Percentiles rank a stretch among this genome's conserved stretches.
These are phyloP conservation scores for Oasisia sp. DNA, from an alignment of 2,888 invertebrate species.

Conservation along the genomic window DNA sequence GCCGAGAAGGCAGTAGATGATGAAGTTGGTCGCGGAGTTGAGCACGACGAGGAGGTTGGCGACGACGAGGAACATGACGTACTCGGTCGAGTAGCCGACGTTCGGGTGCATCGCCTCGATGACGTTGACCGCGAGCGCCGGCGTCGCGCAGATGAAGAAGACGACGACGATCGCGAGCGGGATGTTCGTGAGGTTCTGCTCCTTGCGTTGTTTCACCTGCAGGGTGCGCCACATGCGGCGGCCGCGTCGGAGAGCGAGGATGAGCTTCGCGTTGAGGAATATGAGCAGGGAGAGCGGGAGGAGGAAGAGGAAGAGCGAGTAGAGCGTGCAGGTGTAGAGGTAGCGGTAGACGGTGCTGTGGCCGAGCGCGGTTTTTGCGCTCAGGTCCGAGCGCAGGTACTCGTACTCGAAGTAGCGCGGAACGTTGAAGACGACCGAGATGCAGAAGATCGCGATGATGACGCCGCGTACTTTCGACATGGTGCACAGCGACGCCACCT, in stretches of 20 bases:
- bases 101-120: slow-evolving; percentile 36
- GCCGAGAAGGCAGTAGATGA: slow-evolving; percentile 47
- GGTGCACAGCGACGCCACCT: slow-evolving; percentile 41
- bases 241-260: slow-evolving; percentile 42
- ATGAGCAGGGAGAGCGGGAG: slow-evolving; percentile 43
- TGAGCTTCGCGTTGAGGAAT: slow-evolving; percentile 44
- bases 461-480: slow-evolving; percentile 35
- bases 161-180: slow-evolving; percentile 48
- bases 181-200: slow-evolving; percentile 48
- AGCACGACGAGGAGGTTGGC: slow-evolving; percentile 45
- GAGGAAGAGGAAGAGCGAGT: slow-evolving; percentile 45
- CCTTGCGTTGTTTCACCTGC: slow-evolving; percentile 37
- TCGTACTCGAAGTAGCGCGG: slow-evolving; percentile 46
- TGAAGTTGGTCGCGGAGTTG: slow-evolving; percentile 46
- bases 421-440: slow-evolving; percentile 44
- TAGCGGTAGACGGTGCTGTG: slow-evolving; percentile 42
- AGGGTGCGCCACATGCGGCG: slow-evolving; percentile 44
- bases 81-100: slow-evolving; percentile 8
- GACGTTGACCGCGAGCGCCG: slow-evolving; percentile 46
- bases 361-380: slow-evolving; percentile 37
- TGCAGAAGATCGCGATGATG: slow-evolving; percentile 38
- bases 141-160: slow-evolving; percentile 46
- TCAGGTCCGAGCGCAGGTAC: slow-evolving; percentile 21
- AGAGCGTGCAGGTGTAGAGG: slow-evolving; percentile 44
- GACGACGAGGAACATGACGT: slow-evolving; percentile 37